These are phyloP conservation scores for Aldabrachelys gigantea DNA, from an alignment of 2,113 vertebrate genomes.

Conservation along the genomic window DNA sequence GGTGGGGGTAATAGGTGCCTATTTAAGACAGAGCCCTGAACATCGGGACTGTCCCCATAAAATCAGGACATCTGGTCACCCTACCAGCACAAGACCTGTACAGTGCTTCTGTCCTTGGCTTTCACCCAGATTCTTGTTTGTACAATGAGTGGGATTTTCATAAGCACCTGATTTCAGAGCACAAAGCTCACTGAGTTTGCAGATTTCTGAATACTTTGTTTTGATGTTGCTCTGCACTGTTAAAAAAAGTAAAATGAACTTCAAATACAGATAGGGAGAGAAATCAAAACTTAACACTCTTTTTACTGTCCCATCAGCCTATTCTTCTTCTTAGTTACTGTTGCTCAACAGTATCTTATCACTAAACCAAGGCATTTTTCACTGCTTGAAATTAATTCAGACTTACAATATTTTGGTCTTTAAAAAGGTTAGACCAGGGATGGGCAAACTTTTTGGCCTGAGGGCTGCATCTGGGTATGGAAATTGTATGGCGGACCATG, in stretches of 20 bases:
- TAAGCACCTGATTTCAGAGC: not conserved
- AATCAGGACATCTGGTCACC: too few relatives aligned
- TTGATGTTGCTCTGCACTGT: not conserved
- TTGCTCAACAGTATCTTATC: not conserved
- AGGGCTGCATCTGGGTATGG: too few relatives aligned
- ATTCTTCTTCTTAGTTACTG: not conserved
- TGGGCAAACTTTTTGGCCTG: too few relatives aligned
- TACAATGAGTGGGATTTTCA: not conserved
- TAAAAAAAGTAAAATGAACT: not conserved
- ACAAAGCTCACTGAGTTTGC: not conserved
- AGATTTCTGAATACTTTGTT: not conserved
- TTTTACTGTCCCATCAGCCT: not conserved
- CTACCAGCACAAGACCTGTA: not conserved
- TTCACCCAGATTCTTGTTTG: not conserved
- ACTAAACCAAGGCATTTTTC: not conserved
- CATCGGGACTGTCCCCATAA: too few relatives aligned
- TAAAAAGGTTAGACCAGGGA: not conserved
- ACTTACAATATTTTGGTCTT: not conserved
- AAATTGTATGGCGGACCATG: too few relatives aligned
- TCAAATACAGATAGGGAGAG: not conserved
- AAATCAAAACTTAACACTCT: not conserved
- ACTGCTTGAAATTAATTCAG: not conserved
- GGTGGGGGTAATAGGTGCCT: too few relatives aligned
- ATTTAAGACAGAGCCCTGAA: too few relatives aligned
- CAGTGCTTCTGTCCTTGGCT: not conserved